phyloP scores from a whole-genome alignment of 53 echinoderm and acorn worm species.

The Temnopleurus reevesii region DNA sequence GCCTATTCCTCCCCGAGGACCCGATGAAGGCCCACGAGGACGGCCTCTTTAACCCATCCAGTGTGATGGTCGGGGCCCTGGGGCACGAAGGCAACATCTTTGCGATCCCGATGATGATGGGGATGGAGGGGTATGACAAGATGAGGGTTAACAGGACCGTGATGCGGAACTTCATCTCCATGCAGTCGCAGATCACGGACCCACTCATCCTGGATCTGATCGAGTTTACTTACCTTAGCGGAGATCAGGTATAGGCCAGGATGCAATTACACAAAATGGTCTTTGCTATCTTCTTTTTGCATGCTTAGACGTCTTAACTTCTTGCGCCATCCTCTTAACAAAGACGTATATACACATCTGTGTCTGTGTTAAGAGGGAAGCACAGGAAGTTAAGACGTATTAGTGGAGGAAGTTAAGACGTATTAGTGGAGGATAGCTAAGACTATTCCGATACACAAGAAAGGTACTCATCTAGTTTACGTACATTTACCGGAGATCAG shows the following conservation, averaged over 20 bases:
- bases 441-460: too few relatives aligned
- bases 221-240: not conserved
- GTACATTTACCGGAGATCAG: too few relatives aligned
- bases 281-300: too few relatives aligned
- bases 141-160: not conserved
- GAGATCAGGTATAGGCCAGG: slow-evolving; percentile 2
- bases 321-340: too few relatives aligned
- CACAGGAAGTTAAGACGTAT: too few relatives aligned
- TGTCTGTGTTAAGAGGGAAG: too few relatives aligned
- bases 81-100: slow-evolving; percentile 18
- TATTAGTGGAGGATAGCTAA: too few relatives aligned
- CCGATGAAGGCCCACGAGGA: not conserved
- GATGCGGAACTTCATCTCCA: not conserved
- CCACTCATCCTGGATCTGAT: not conserved
- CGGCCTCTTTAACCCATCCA: not conserved
- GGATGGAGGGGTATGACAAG: not conserved
- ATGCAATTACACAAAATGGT: too few relatives aligned
- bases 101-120: not conserved
- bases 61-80: slow-evolving; percentile 8
- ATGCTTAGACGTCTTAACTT: too few relatives aligned
- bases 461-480: too few relatives aligned
- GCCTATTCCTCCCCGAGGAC: slow-evolving; percentile 13
- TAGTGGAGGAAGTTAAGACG: too few relatives aligned
- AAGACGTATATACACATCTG: too few relatives aligned
- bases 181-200: not conserved